Conservation (phyloP, 2,888 invertebrate genomes). For the Chloromyia formosa region DNA sequence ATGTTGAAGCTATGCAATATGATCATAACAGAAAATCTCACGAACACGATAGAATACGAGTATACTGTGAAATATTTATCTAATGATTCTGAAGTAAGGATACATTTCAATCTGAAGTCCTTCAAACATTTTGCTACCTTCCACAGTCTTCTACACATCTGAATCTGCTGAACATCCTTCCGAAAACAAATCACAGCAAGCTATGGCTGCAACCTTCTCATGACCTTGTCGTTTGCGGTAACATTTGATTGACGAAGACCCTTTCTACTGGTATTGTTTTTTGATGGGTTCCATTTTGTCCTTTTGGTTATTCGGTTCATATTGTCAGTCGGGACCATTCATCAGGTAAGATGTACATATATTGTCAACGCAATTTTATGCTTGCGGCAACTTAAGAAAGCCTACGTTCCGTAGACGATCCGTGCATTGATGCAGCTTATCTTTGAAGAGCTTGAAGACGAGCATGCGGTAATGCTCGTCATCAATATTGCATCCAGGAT, state of each 20-base stretch:
- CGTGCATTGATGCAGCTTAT: not conserved
- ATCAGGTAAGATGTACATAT: not conserved
- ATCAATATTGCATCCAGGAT: not conserved
- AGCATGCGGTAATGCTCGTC: not conserved
- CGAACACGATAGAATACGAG: not conserved
- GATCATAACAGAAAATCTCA: not conserved
- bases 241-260: slow-evolving; percentile 43
- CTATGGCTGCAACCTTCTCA: slow-evolving; percentile 43
- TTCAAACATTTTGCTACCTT: not conserved
- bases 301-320: not conserved
- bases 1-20: slow-evolving; percentile 3
- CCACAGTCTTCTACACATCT: not conserved
- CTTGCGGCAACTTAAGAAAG: slow-evolving; percentile 12
- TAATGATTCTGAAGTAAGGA: not conserved
- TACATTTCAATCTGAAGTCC: not conserved
- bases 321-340: not conserved
- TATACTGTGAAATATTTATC: not conserved
- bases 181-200: slow-evolving; percentile 11
- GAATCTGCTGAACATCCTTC: slow-evolving; percentile 30
- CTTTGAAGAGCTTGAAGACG: not conserved
- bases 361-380: slow-evolving; percentile 8
- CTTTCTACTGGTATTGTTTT: slow-evolving; percentile 17
- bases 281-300: not conserved
- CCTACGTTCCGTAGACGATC: slow-evolving; percentile 9
- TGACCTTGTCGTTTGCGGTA: slow-evolving; percentile 45